Percentiles rank a stretch among this genome's conserved stretches.
These are phyloP conservation scores for Serrognathus titanus DNA, from an alignment of 2,888 invertebrate species.

Conservation along the genomic window DNA sequence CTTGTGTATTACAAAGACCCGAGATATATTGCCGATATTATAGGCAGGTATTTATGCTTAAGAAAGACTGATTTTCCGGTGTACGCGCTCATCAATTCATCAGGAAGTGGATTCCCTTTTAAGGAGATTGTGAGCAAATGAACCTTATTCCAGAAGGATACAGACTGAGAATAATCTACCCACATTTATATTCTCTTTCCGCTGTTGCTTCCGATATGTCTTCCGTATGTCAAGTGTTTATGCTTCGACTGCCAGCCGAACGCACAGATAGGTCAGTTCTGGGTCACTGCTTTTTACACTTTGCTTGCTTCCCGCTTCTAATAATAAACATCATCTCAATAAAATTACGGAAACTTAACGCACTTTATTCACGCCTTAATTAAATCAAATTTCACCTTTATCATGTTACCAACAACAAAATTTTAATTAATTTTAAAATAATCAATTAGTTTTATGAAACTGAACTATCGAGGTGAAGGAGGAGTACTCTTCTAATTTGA, in stretches of 20 bases:
- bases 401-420: no score
- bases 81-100: constrained; percentile 36
- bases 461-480: no score
- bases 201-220: constrained; percentile 22
- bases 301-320: no score
- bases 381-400: no score
- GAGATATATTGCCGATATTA: not conserved
- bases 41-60: not conserved
- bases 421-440: no score
- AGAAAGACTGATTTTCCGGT: constrained; percentile 37
- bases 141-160: constrained; percentile 28
- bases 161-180: constrained; percentile 32
- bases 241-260: not conserved
- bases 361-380: no score
- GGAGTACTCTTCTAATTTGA: no score
- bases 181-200: constrained; percentile 31
- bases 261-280: not conserved
- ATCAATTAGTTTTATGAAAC: no score
- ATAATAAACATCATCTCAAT: no score
- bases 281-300: not conserved
- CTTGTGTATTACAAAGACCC: not conserved
- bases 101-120: constrained; percentile 27
- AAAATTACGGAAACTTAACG: no score
- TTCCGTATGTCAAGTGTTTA: constrained; percentile 5
- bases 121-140: constrained; percentile 25